These are phyloP conservation scores for Zeuzera pyrina DNA, from an alignment of 2,888 invertebrate species.

Conservation along the genomic window DNA sequence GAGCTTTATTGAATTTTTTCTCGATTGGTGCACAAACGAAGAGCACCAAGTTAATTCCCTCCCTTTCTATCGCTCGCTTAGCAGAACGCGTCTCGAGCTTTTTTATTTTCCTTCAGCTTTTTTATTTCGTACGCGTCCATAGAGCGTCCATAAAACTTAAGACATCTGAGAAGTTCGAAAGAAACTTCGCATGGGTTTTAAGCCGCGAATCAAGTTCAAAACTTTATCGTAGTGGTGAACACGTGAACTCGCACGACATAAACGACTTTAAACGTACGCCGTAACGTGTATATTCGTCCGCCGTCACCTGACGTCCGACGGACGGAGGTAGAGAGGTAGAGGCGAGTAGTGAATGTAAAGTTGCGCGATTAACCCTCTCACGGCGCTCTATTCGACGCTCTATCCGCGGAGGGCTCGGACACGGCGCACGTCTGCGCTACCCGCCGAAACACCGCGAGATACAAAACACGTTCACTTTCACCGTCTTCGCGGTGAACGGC, in stretches of 20 bases:
- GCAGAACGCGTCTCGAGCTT: conserved; percentile 18
- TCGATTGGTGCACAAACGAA: conserved; percentile 64
- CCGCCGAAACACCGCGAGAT: conserved; percentile 29
- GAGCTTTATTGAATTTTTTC: conserved; percentile 68
- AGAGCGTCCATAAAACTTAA: too few relatives aligned
- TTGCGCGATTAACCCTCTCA: conserved; percentile 35
- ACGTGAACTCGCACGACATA: conserved; percentile 15
- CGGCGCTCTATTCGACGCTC: conserved; percentile 26
- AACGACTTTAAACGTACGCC: conserved; percentile 24
- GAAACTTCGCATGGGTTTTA: conserved; percentile 25
- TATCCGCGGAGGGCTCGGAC: conserved; percentile 19
- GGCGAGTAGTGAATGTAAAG: conserved; percentile 41
- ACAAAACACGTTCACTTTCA: conserved; percentile 40
- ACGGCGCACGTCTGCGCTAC: conserved; percentile 36
- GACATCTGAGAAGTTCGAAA: too few relatives aligned
- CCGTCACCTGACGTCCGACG: conserved; percentile 37
- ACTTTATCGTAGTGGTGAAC: conserved; percentile 26
- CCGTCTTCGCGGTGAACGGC: conserved; percentile 40
- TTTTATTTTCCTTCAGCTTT: background rate
- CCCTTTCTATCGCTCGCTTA: conserved; percentile 48
- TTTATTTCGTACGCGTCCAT: background rate
- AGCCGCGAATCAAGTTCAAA: conserved; percentile 34
- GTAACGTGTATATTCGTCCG: conserved; percentile 32
- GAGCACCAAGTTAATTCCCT: conserved; percentile 52
- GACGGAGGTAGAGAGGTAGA: too few relatives aligned